Percentiles rank a stretch among this genome's conserved stretches.
phyloP scores from a whole-genome alignment of 1,140 invertebrate genomes.

The Eurytemora carolleeae region DNA sequence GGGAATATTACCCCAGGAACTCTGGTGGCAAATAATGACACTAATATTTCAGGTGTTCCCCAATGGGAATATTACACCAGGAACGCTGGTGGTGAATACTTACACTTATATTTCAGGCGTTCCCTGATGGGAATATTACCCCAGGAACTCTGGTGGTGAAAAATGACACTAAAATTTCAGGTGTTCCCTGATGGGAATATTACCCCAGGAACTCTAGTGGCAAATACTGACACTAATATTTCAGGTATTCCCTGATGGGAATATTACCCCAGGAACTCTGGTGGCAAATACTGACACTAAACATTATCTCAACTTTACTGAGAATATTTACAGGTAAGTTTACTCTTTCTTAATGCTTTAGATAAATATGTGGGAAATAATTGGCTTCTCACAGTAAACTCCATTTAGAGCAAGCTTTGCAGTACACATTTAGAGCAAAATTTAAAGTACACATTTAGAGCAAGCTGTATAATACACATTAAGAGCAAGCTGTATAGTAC shows the following conservation, averaged over 20 bases:
- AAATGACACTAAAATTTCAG: too few relatives aligned
- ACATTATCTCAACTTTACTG: conserved; percentile 30
- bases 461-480: too few relatives aligned
- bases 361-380: too few relatives aligned
- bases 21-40: too few relatives aligned
- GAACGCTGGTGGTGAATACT: too few relatives aligned
- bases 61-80: conserved; percentile 26
- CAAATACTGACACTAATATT: conserved; percentile 33
- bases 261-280: conserved; percentile 29
- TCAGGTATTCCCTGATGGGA: background rate
- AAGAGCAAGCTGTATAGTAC: too few relatives aligned
- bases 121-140: conserved; percentile 21
- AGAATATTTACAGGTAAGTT: conserved; percentile 28
- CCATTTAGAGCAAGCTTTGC: too few relatives aligned
- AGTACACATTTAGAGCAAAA: too few relatives aligned
- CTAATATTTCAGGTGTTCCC: background rate
- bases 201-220: conserved; percentile 30
- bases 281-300: conserved; percentile 35
- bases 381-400: too few relatives aligned
- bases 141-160: conserved; percentile 32
- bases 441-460: too few relatives aligned
- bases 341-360: too few relatives aligned
- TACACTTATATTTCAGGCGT: too few relatives aligned
- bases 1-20: conserved; percentile 29
- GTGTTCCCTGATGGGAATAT: conserved; percentile 19